These are phyloP conservation scores for Steinernema hermaphroditum DNA, from an alignment of 2,888 invertebrate genomes.

Conservation along the genomic window DNA sequence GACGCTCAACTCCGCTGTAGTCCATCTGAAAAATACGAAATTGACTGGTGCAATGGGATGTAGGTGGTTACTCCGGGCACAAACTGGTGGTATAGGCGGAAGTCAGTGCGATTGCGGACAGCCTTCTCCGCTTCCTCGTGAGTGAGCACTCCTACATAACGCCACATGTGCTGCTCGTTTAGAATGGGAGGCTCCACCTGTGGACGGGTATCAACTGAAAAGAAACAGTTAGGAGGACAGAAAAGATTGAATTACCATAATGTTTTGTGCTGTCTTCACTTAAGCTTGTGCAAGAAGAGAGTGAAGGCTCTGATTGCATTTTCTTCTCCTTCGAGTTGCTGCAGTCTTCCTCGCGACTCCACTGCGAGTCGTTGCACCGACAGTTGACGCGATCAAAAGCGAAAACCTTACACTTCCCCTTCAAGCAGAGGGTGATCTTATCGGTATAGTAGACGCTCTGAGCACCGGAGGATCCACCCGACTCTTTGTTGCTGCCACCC, in stretches of 20 bases:
- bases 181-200: not conserved
- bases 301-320: too few relatives aligned
- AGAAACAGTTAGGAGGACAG: too few relatives aligned
- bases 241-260: too few relatives aligned
- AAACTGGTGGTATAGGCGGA: slow-evolving; percentile 33
- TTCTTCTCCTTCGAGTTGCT: too few relatives aligned
- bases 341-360: not conserved
- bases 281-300: too few relatives aligned
- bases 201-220: not conserved
- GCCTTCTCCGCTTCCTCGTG: slow-evolving; percentile 20
- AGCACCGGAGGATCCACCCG: not conserved
- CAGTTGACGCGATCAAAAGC: slow-evolving; percentile 12
- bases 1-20: slow-evolving; percentile 27
- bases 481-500: not conserved
- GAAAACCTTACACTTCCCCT: not conserved
- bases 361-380: not conserved
- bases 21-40: not conserved
- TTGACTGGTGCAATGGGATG: not conserved
- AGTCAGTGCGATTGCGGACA: slow-evolving; percentile 12
- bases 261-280: too few relatives aligned
- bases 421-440: not conserved
- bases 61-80: not conserved
- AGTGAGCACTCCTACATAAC: slow-evolving; percentile 31
- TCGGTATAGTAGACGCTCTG: slow-evolving; percentile 9
- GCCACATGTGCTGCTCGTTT: not conserved